Evolutionary conservation across 1,140 invertebrate genomes (phyloP).

Genomic region (Calephelis virginiensis): DNA sequence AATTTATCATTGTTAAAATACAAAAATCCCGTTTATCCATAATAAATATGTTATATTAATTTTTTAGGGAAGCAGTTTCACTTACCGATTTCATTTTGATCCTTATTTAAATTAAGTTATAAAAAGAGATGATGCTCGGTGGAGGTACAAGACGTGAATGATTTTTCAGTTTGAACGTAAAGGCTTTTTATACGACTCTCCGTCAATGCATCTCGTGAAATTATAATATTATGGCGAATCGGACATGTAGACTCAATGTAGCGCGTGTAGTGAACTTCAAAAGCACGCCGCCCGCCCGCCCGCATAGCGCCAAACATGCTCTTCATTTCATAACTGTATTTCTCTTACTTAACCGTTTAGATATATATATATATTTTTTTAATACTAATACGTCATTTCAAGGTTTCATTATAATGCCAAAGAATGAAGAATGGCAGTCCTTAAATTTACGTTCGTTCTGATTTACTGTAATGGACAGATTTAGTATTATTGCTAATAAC

Average conservation of each 20-base stretch:
- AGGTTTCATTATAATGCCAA: too few species aligned
- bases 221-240: slow-evolving; percentile 49
- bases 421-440: too few species aligned
- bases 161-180: slow-evolving; percentile 64
- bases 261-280: slow-evolving; percentile 34
- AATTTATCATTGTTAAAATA: too few species aligned
- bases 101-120: slow-evolving; percentile 34
- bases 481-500: too few species aligned
- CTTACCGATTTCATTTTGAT: slow-evolving; percentile 70
- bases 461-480: too few species aligned
- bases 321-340: background rate
- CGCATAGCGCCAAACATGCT: slow-evolving; percentile 20
- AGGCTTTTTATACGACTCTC: slow-evolving; percentile 61
- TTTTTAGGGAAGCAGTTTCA: slow-evolving; percentile 12
- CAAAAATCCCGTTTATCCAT: too few species aligned
- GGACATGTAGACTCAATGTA: slow-evolving; percentile 33
- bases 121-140: slow-evolving; percentile 54
- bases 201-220: slow-evolving; percentile 56
- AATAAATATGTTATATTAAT: too few species aligned
- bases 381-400: too few species aligned
- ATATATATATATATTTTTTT: too few species aligned
- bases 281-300: slow-evolving; percentile 43
- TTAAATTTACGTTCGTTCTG: too few species aligned
- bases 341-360: too few species aligned
- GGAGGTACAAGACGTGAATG: slow-evolving; percentile 67